Conservation (phyloP, 2,888 invertebrate genomes). For the Eledona agricola region DNA sequence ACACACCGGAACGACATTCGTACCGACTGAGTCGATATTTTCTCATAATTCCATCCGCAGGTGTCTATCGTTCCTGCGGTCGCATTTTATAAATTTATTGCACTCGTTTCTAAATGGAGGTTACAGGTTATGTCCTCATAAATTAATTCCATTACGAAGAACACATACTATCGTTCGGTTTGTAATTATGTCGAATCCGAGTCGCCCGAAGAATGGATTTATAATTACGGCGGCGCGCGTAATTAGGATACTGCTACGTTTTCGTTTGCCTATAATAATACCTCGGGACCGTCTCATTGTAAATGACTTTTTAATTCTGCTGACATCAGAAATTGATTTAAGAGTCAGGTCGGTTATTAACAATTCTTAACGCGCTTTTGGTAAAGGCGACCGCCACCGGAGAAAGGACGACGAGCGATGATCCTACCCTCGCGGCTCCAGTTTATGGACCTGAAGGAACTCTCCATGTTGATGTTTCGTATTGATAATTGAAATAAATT, state of each 20-base stretch:
- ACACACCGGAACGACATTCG: slow-evolving; percentile 15
- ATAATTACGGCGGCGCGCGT: slow-evolving; percentile 17
- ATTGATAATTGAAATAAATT: slow-evolving; percentile 34
- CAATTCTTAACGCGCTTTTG: slow-evolving; percentile 28
- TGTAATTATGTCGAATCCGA: slow-evolving; percentile 20
- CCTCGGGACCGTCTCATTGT: slow-evolving; percentile 22
- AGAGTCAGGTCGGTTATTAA: slow-evolving; percentile 20
- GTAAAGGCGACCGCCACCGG: slow-evolving; percentile 22
- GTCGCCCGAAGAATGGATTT: slow-evolving; percentile 20
- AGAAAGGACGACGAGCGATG: too few relatives aligned
- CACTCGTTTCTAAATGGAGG: slow-evolving; percentile 6
- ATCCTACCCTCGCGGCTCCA: too few relatives aligned
- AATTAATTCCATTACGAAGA: slow-evolving; percentile 24
- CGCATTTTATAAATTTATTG: slow-evolving; percentile 16
- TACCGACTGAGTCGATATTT: slow-evolving; percentile 4
- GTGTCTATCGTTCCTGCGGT: slow-evolving; percentile 12
- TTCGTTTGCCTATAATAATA: slow-evolving; percentile 30
- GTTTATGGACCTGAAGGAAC: too few relatives aligned
- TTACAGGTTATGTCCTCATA: slow-evolving; percentile 27
- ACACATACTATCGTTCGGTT: slow-evolving; percentile 12
- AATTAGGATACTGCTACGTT: slow-evolving; percentile 11
- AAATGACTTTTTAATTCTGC: slow-evolving; percentile 33
- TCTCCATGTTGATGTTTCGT: too few relatives aligned
- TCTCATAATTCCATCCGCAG: slow-evolving; percentile 17
- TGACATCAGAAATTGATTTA: slow-evolving; percentile 36